Conservation (phyloP, 2,888 invertebrate species). For the Tenthredo livida region DNA sequence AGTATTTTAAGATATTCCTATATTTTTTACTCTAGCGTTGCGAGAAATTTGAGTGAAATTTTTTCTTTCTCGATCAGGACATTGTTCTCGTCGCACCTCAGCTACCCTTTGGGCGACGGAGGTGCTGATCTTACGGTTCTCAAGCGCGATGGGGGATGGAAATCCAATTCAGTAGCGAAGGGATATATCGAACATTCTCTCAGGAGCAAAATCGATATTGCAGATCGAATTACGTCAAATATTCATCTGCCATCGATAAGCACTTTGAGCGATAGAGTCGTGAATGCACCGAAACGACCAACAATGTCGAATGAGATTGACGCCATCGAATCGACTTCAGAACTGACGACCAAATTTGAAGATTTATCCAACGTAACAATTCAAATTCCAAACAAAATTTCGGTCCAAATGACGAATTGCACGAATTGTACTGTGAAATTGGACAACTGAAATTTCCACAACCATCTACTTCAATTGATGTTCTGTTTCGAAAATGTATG, state of each 20-base stretch:
- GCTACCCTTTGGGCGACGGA: slow-evolving; percentile 17
- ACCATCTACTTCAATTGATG: too few species aligned
- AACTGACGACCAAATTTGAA: too few species aligned
- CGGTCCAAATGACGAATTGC: too few species aligned
- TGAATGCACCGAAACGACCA: too few species aligned
- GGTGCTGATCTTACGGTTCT: slow-evolving; percentile 8
- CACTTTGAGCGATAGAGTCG: too few species aligned
- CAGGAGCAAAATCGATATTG: background rate
- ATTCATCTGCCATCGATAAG: background rate
- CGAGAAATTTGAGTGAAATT: background rate
- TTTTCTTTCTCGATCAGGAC: background rate
- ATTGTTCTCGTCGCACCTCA: slow-evolving; percentile 3
- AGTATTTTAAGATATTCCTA: background rate
- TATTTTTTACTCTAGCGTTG: background rate
- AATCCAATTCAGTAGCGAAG: background rate
- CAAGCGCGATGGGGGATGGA: slow-evolving; percentile 7
- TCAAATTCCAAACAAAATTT: too few species aligned
- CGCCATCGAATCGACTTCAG: too few species aligned
- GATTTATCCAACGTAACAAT: too few species aligned
- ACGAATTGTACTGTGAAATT: too few species aligned
- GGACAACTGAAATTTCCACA: too few species aligned
- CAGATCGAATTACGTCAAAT: background rate
- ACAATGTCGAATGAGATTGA: too few species aligned
- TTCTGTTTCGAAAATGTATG: too few species aligned
- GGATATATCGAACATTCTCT: slow-evolving; percentile 2